Evolutionary conservation across 2,797 vertebrate species (phyloP), one percentile per base, ranked within the genome.

Genomic region (Echiichthys vipera): DNA sequence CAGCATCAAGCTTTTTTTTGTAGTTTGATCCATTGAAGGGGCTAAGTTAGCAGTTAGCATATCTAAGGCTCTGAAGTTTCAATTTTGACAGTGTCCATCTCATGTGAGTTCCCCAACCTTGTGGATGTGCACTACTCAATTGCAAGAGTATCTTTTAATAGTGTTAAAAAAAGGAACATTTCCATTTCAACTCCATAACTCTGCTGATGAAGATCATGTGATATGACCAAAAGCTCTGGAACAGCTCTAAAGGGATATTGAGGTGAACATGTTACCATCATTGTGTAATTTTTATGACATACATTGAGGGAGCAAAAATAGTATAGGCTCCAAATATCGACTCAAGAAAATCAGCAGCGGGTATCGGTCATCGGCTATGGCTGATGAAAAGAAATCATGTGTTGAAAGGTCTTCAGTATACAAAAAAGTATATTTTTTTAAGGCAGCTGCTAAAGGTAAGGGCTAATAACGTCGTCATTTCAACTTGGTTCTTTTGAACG

Each of bases 391-490:
- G n/a, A n/a, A n/a, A 53, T 50, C 25, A 22, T 18, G 13, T 34
- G 20, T 55, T 61, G 39, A 64, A 58, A 45, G 34, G 32, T 62
- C 10, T 27, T 12, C 22, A 0, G 12, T 59, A 22, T 30, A 69
- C 10, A 63, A 40, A 2, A 30, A 24, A 37, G 2, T 14, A 18
- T 22, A 7, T 53, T 50, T 32, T 10, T 29, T 42, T 1, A 2
- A 30, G 54, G 56, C 5, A 7, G n/a, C 43, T 17, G 9, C 37
- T 56, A 0, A 54, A n/a, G 32, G 27, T 37, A 42, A 27, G 42
- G 36, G 43, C 17, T 42, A 62, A 71, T 69, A 77, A 59, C 8
- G 34, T 5, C 1, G 2, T 65, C 49, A 50, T 25, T 61, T 61
- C 30, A 13, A 29, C 42, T 68, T 24, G 13, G 10, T 25, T 50